Evolutionary conservation across 2,888 invertebrate species (phyloP).

Genomic region (Eulithis testata): DNA sequence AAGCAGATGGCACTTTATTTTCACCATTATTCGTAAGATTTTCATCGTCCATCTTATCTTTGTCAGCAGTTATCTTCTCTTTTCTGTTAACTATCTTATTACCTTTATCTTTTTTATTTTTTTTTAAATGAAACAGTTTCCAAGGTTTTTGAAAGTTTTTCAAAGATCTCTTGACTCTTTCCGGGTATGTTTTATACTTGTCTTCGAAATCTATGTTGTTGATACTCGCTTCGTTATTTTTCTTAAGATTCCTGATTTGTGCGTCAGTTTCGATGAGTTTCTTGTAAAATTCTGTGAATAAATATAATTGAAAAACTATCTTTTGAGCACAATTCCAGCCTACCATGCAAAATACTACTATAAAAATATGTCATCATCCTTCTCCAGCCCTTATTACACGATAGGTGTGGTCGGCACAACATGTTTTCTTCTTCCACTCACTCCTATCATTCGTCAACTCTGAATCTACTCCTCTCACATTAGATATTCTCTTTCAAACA

Average conservation of each 20-base stretch:
- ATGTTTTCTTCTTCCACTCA: no score
- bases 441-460: no score
- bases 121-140: slow-evolving; percentile 32
- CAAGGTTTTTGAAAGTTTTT: slow-evolving; percentile 36
- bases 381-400: no score
- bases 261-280: slow-evolving; percentile 68
- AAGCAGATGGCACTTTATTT: slow-evolving; percentile 3
- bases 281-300: slow-evolving; percentile 65
- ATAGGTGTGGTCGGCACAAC: no score
- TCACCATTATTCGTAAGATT: slow-evolving; percentile 8
- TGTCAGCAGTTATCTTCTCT: neutral
- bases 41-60: slow-evolving; percentile 2
- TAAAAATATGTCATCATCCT: no score
- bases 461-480: no score
- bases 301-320: neutral
- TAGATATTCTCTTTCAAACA: no score
- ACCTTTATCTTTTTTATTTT: slow-evolving; percentile 19
- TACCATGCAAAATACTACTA: no score
- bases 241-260: slow-evolving; percentile 64
- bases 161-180: slow-evolving; percentile 57
- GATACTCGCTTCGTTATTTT: slow-evolving; percentile 22
- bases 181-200: slow-evolving; percentile 39
- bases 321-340: no score
- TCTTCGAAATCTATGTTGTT: slow-evolving; percentile 17
- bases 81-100: neutral